These are phyloP conservation scores for Artemia sp. DNA, from an alignment of 2,888 invertebrate genomes.

Conservation along the genomic window DNA sequence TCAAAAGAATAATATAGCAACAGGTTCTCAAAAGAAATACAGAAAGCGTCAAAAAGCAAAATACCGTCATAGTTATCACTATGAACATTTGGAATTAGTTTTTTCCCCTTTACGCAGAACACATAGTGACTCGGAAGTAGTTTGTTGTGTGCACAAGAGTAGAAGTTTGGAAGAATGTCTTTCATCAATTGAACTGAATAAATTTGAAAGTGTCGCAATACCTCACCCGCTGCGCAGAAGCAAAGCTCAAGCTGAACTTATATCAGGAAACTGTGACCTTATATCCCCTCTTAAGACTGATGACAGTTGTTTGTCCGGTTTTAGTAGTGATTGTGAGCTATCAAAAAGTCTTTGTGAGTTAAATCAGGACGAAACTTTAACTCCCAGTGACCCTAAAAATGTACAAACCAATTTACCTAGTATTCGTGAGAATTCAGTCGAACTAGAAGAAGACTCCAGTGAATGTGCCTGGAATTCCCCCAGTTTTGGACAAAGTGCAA, in stretches of 20 bases:
- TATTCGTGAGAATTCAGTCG: conserved; percentile 48
- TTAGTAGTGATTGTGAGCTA: conserved; percentile 45
- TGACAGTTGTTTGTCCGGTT: conserved; percentile 40
- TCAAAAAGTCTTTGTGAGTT: not conserved
- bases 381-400: conserved; percentile 37
- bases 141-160: not conserved
- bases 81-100: not conserved
- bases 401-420: conserved; percentile 38
- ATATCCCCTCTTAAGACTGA: conserved; percentile 36
- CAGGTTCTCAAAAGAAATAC: not conserved
- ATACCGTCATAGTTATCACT: conserved; percentile 2
- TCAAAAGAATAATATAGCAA: not conserved
- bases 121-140: not conserved
- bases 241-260: conserved; percentile 38
- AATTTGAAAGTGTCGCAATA: not conserved
- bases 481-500: conserved; percentile 36
- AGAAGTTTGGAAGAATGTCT: not conserved
- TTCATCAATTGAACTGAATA: not conserved
- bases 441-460: conserved; percentile 53
- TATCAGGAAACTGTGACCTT: conserved; percentile 39
- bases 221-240: conserved; percentile 39
- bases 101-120: not conserved
- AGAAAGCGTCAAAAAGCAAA: not conserved
- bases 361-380: conserved; percentile 50
- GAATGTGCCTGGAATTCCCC: conserved; percentile 58